Evolutionary conservation across 2,888 invertebrate genomes (phyloP), one percentile per base, ranked within the genome.

Genomic region (Agrotis clavis): DNA sequence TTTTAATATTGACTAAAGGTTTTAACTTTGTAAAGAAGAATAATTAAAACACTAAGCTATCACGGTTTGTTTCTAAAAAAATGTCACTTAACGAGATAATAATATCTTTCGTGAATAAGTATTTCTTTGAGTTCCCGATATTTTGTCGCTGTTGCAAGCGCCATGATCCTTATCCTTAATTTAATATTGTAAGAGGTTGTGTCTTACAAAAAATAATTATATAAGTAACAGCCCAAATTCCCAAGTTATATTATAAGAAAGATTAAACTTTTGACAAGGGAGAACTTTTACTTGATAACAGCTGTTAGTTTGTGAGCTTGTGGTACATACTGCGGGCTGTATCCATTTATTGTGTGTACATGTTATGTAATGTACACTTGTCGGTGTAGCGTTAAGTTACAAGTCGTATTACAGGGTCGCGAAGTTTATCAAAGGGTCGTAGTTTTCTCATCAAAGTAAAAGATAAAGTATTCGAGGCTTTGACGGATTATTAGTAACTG

Each of bases 371-470:
- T 61, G 61, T 71, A 25, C 45, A 19, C 48, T 18, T 35, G 11
- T 57, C 14, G n/a, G 13, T 51, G 21, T 62, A 51, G 61, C 45
- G n/a, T 21, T 1, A 53, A 62, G 51, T 70, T 63, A 63, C 51
- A 63, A 56, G 48, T 19, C 41, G 48, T n/a, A 62, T 63, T 57
- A 45, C 35, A 67, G 25, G 35, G 41, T 59, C 41, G 41, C 47
- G 25, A 71, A 79, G 16, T 81, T 79, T 54, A 67, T 67, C 77
- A 76, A 81, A 76, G 77, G 65, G 18, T 71, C 63, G 63, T 66
- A 77, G 65, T 79, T 79, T 78, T 69, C 65, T 79, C 79, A 72
- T 79, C 61, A 79, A 75, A 77, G 62, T 75, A 65, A 67, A 71
- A 81, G 60, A 61, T 47, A 57, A 53, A 67, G 65, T 66, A 35